Base-by-base conservation (phyloP, 1,140 invertebrate species). In the Euwallacea similis region DNA sequence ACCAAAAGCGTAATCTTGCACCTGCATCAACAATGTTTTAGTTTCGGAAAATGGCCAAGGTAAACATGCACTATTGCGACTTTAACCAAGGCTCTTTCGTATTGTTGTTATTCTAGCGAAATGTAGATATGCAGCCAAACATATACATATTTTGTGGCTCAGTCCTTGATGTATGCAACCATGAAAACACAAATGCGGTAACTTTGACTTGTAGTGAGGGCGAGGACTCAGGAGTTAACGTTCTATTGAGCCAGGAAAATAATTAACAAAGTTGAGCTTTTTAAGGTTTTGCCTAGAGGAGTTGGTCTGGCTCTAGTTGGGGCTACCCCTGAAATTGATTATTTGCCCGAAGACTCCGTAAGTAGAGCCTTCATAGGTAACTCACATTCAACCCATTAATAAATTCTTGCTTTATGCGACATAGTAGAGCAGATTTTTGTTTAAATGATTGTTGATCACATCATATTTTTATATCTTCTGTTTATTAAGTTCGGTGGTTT, bases 321-420 rank as follows among this genome's bases (percentile, higher is more conserved):
- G 0, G 63, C 64, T 3, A 67, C 86, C 33, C 73, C 68, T 0
- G 73, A 78, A 3, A 79, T 84, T 67, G 79, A 86, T 69, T 86
- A 79, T 70, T 78, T 85, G 42, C 63, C 81, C 0, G 82, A 83
- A 56, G 85, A 87, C 43, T 67, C 81, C 0, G 81, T 87, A 11
- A 75, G 84, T 33, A 33, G 21, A 33, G 21, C 21, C 1, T 33
- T 33, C 1, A 33, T 33, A 33, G 4, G 21, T 33, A 4, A 33
- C 21, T 33, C 21, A 33, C 4, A 33, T 33, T 33, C 4, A 33
- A 33, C 4, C 21, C 21, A 33, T 33, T 33, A 33, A 8, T 16
- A 13, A n/a, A 0, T 10, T 13, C 21, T 60, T 58, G 7, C 63
- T 69, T 76, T 77, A 11, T 80, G 79, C 0, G 80, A 77, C 0